A percentile compares a stretch with the other conserved stretches of the same genome.
These are phyloP conservation scores for Carapus acus DNA, from an alignment of 2,797 vertebrate genomes.

Conservation along the genomic window DNA sequence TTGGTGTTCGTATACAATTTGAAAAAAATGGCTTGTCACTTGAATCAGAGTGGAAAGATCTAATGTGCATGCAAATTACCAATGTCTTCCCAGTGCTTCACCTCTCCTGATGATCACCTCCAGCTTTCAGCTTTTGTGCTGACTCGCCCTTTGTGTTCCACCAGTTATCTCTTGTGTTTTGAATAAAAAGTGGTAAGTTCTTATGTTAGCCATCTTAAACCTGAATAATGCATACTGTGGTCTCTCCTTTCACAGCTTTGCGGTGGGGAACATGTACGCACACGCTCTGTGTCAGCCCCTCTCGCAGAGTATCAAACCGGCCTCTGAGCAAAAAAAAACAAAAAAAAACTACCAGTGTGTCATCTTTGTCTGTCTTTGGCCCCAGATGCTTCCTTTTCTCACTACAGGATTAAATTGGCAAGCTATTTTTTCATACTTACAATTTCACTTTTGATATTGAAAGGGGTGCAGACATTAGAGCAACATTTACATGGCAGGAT, in stretches of 20 bases:
- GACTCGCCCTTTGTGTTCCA: slow-evolving; percentile 2
- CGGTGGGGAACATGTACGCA: slow-evolving; percentile 18
- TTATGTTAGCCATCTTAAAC: slow-evolving; percentile 3
- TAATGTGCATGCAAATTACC: too few relatives aligned
- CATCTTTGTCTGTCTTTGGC: background rate
- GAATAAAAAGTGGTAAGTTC: slow-evolving; percentile 2
- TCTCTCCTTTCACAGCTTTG: background rate
- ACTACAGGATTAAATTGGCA: too few relatives aligned
- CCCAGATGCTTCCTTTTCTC: too few relatives aligned
- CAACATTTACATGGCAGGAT: too few relatives aligned
- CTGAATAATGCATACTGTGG: slow-evolving; percentile 34
- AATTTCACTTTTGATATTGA: too few relatives aligned
- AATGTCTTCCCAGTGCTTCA: background rate
- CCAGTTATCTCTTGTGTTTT: slow-evolving; percentile 16
- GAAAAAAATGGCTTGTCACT: too few relatives aligned
- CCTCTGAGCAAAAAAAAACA: background rate
- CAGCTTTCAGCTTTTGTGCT: slow-evolving; percentile 10
- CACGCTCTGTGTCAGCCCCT: slow-evolving; percentile 8
- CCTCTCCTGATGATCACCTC: background rate
- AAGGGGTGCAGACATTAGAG: too few relatives aligned
- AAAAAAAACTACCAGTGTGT: background rate
- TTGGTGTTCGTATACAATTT: too few relatives aligned
- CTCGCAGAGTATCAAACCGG: background rate
- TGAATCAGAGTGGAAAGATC: too few relatives aligned
- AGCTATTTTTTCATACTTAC: too few relatives aligned